Conservation (phyloP, 2,113 vertebrate species). For the Nothobranchius kuhntae region DNA sequence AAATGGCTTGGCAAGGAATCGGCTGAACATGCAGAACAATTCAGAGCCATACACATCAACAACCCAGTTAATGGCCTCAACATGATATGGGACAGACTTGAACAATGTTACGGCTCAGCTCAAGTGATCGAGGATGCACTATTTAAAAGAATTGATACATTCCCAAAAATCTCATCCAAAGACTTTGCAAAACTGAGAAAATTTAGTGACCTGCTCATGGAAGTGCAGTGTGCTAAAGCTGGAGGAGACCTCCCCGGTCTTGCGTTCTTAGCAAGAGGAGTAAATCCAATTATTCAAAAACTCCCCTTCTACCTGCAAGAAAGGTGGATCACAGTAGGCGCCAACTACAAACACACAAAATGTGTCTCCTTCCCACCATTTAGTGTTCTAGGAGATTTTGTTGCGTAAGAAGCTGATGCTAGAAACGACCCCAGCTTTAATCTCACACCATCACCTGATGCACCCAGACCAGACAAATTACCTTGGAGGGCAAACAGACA, state of each 20-base stretch:
- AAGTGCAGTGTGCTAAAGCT: background rate
- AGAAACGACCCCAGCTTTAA: background rate
- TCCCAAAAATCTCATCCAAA: background rate
- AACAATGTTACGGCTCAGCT: background rate
- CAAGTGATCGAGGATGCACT: no score
- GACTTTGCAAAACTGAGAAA: background rate
- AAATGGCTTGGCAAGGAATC: conserved; percentile 8
- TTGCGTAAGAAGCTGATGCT: no score
- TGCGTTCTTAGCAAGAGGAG: background rate
- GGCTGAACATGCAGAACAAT: background rate
- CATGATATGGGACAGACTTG: background rate
- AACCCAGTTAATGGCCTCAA: background rate
- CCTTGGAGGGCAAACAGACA: background rate
- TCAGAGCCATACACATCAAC: background rate
- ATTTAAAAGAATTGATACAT: background rate
- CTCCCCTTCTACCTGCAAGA: background rate
- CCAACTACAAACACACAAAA: no score
- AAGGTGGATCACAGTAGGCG: background rate
- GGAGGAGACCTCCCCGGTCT: background rate
- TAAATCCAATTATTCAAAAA: background rate
- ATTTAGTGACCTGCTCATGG: background rate
- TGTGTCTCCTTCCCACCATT: no score
- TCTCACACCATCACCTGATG: background rate
- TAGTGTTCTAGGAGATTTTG: no score
- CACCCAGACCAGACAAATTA: no score